phyloP scores from a whole-genome alignment of 2,113 vertebrate species.

The Eulemur macaco region DNA sequence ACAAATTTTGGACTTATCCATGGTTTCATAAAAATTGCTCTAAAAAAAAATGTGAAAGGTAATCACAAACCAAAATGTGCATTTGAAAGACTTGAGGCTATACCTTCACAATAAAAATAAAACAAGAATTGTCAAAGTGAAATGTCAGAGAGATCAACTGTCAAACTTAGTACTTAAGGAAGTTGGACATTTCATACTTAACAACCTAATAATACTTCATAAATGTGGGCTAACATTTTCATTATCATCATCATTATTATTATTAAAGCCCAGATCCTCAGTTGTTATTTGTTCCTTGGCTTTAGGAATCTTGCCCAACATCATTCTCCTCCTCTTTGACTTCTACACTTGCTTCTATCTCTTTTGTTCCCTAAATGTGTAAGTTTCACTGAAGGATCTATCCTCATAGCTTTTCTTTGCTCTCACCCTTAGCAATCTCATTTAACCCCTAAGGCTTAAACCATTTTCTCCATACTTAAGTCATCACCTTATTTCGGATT shows the following conservation, averaged over 20 bases:
- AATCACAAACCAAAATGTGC: no score
- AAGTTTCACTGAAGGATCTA: background rate
- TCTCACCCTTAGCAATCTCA: background rate
- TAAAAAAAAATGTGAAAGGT: no score
- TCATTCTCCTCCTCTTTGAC: background rate
- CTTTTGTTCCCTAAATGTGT: background rate
- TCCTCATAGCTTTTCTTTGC: background rate
- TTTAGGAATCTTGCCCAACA: background rate
- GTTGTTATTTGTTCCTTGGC: background rate
- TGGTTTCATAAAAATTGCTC: no score
- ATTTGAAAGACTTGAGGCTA: no score
- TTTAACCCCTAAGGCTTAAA: background rate
- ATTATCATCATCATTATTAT: background rate
- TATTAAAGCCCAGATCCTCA: background rate
- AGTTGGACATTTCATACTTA: no score
- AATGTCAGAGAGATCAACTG: no score
- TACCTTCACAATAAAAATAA: no score
- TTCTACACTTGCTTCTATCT: background rate
- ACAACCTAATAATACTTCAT: background rate
- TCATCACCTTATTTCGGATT: background rate
- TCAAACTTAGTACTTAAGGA: no score
- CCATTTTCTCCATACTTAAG: background rate
- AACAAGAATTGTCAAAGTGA: no score
- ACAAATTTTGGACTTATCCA: no score
- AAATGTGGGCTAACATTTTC: slow-evolving; percentile 5